Base-by-base conservation (phyloP, 2,888 invertebrate species). In the Drosophila acutilabella region DNA sequence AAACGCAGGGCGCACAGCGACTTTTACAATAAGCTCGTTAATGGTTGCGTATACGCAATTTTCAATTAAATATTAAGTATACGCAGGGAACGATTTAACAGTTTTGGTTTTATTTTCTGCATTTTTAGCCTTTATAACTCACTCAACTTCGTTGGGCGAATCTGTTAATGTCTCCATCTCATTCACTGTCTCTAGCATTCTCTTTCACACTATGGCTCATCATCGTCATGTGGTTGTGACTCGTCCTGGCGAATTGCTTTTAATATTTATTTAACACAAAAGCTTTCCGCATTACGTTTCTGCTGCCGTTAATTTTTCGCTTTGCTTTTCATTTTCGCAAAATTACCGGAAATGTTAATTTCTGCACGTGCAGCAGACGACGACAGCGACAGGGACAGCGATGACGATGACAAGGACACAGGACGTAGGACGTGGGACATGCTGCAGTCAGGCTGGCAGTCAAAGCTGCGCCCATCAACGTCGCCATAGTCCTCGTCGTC, bases 311-410 rank as follows among this genome's bases (percentile, higher is more conserved):
- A 81, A 88, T 86, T 86, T 86, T 88, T 86, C 88, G 85, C 87
- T 88, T 85, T 88, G 86, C 87, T 83, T 88, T 85, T 86, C 88
- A 86, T 86, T 86, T 86, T 84, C 88, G 87, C 79, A 86, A 86
- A 86, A 86, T 86, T 86, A 88, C 86, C 87, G 86, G 86, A 86
- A 86, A 86, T 88, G 86, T 86, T 86, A 88, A 86, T 86, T 86
- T 86, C 88, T 87, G 87, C 89, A 88, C 87, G 86, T 86, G 86
- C 89, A 84, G 84, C 84, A 87, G 73, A 71, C 70, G 71, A 56
- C 51, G 23, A 36, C 62, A 50, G 10, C 58, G 30, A 51, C 57
- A 52, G 13, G 50, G 54, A 47, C 30, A 48, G 14, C 50, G 61
- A 52, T 38, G 45, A 26, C 59, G 67, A 57, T 64, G 74, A 68